Evolutionary conservation across 1,140 invertebrate genomes (phyloP).

Genomic region (Musca vetustissima): DNA sequence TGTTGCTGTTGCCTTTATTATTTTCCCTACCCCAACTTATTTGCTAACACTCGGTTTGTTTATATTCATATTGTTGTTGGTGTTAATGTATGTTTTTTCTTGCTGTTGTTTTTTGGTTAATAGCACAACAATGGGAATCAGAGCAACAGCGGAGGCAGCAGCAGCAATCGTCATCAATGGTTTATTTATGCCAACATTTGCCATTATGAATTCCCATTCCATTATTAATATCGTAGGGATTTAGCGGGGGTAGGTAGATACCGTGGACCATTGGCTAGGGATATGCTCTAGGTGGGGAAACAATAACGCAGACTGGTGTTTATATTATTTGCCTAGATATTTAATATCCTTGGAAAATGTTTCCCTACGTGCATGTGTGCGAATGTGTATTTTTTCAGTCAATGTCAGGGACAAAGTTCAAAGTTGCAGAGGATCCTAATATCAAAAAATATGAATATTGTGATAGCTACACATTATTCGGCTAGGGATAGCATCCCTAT

Average conservation of each 20-base stretch:
- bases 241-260: too few species aligned
- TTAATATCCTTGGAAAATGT: slow-evolving; percentile 19
- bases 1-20: not conserved
- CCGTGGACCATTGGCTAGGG: too few species aligned
- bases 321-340: slow-evolving; percentile 4
- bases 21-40: too few species aligned
- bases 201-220: too few species aligned
- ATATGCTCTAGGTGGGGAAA: not conserved
- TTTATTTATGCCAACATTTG: too few species aligned
- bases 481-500: too few species aligned
- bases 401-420: not conserved
- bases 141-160: not conserved
- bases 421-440: too few species aligned
- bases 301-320: not conserved
- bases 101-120: not conserved
- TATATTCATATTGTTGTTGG: not conserved
- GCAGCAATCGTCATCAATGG: too few species aligned
- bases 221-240: too few species aligned
- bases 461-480: too few species aligned
- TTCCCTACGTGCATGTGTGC: not conserved
- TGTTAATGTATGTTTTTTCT: too few species aligned
- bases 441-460: too few species aligned
- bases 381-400: not conserved
- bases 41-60: not conserved
- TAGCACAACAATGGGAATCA: not conserved